A percentile compares a stretch with the other conserved stretches of the same genome.
These are phyloP conservation scores for Cebuella pygmaea DNA, from an alignment of 2,797 vertebrate species.

Conservation along the genomic window DNA sequence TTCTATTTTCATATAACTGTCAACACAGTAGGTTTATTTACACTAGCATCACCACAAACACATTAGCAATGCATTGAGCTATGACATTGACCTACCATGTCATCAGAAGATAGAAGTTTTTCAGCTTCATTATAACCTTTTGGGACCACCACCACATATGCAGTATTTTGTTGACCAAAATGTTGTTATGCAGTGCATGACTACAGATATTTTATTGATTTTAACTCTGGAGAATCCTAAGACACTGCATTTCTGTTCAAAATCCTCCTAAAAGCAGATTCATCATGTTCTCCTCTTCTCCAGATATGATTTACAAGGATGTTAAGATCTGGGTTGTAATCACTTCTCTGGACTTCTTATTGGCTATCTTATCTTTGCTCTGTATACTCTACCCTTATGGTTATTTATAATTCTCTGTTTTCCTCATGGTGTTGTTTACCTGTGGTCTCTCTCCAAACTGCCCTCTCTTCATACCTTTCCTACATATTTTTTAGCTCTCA, in stretches of 20 bases:
- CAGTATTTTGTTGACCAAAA: background rate
- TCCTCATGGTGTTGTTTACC: background rate
- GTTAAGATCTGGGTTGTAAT: background rate
- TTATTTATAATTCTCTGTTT: background rate
- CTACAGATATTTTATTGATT: background rate
- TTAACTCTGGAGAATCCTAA: background rate
- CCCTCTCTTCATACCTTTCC: background rate
- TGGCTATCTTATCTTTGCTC: background rate
- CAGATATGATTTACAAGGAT: background rate
- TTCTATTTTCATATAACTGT: background rate
- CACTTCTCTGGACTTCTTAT: background rate
- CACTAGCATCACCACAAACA: background rate
- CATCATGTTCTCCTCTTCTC: background rate
- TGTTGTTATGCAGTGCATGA: background rate
- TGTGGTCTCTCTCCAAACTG: background rate
- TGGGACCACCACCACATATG: background rate
- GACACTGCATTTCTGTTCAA: background rate
- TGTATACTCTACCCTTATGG: background rate
- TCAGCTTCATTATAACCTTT: background rate
- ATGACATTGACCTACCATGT: background rate
- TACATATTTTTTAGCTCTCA: background rate
- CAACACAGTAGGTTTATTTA: background rate
- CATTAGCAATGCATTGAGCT: background rate
- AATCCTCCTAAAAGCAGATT: background rate
- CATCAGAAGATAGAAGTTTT: background rate